These are phyloP conservation scores for Xestia rhomboidea DNA, from an alignment of 2,888 invertebrate species.

Conservation along the genomic window DNA sequence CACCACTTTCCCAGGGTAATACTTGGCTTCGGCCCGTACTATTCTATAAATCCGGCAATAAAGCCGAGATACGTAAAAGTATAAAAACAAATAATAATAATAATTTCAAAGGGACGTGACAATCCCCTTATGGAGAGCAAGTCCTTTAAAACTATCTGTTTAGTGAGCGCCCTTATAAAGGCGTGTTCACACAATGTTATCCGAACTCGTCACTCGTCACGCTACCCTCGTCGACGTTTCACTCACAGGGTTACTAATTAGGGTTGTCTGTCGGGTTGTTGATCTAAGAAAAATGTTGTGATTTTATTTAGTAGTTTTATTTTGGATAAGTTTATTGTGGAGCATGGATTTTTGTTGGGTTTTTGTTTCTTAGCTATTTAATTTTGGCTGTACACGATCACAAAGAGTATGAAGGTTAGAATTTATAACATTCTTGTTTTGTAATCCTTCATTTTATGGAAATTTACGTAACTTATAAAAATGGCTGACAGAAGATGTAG, in stretches of 20 bases:
- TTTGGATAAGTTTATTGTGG: background rate
- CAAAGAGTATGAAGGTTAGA: background rate
- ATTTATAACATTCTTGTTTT: background rate
- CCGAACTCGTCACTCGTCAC: conserved; percentile 39
- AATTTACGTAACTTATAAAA: background rate
- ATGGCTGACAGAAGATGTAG: background rate
- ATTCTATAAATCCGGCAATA: too few relatives aligned
- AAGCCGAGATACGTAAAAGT: too few relatives aligned
- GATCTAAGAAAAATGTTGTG: background rate
- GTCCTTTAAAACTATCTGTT: conserved; percentile 8
- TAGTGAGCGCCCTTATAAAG: conserved; percentile 28
- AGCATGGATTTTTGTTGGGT: background rate
- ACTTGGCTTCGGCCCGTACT: too few relatives aligned
- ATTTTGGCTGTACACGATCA: background rate
- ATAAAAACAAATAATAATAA: too few relatives aligned
- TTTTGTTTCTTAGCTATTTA: background rate
- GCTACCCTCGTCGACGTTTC: conserved; percentile 56
- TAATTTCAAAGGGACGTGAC: conserved; percentile 3
- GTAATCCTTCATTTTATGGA: background rate
- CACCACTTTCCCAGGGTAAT: too few relatives aligned
- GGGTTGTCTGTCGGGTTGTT: conserved; percentile 44
- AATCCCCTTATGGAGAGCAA: background rate
- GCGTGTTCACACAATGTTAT: conserved; percentile 47
- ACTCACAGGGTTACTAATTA: conserved; percentile 45
- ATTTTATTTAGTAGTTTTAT: background rate